Percentiles rank a stretch among this genome's conserved stretches.
Conservation (phyloP, 64 coral and sea anemone species). For the Stichodactyla mertensii region DNA sequence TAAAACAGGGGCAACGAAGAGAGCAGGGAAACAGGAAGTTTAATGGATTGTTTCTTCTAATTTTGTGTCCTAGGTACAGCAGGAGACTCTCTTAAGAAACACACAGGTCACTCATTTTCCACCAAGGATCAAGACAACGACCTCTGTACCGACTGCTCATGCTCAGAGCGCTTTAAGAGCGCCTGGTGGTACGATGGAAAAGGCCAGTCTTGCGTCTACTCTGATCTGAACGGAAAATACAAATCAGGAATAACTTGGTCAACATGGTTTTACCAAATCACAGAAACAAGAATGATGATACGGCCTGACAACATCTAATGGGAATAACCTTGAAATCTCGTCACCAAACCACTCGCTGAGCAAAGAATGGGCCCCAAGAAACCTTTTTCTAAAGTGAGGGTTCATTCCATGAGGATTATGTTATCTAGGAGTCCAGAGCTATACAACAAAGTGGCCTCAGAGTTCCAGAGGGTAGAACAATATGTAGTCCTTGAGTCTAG, state of each 20-base stretch:
- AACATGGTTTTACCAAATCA: neutral
- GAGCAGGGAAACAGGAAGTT: no score
- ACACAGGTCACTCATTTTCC: conserved; percentile 4
- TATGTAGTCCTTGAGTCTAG: no score
- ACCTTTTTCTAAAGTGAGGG: no score
- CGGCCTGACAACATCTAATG: conserved; percentile 1
- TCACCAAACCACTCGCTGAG: neutral
- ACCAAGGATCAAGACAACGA: conserved; percentile 32
- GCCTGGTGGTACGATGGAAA: conserved; percentile 27
- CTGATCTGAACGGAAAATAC: conserved; percentile 5
- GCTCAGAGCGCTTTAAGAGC: neutral
- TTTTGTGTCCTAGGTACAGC: neutral
- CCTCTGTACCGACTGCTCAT: conserved; percentile 8
- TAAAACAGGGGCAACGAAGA: no score
- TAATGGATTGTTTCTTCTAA: neutral
- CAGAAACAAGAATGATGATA: neutral
- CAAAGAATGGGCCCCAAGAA: neutral
- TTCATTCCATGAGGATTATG: no score
- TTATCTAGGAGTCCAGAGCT: no score
- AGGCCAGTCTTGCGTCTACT: neutral
- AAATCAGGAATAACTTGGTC: neutral
- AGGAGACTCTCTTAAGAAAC: conserved; percentile 10
- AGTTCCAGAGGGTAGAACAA: no score
- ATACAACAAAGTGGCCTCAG: no score
- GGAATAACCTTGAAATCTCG: no score